Evolutionary conservation across 1,140 invertebrate species (phyloP).

Genomic region (Euwallacea fornicatus): DNA sequence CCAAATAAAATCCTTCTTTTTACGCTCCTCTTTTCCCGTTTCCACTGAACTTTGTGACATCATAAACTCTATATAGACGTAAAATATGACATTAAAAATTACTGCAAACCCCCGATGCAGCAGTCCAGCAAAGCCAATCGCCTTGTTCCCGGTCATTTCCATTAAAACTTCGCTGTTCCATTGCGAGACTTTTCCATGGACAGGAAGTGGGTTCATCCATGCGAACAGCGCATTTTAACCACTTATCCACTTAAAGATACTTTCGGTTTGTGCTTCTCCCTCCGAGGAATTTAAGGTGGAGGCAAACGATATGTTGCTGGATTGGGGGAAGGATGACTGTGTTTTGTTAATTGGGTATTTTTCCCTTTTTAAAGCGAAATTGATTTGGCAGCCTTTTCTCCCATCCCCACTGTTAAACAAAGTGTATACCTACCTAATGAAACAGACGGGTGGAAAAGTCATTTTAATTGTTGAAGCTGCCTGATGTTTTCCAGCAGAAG

Average conservation of each 20-base stretch:
- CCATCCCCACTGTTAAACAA: too few species aligned
- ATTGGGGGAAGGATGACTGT: slow-evolving; percentile 3
- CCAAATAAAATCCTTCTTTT: slow-evolving; percentile 26
- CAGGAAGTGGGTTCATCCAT: slow-evolving; percentile 49
- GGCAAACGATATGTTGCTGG: slow-evolving; percentile 17
- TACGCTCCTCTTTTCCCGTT: slow-evolving; percentile 23
- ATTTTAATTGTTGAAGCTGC: too few species aligned
- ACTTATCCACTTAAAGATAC: slow-evolving; percentile 52
- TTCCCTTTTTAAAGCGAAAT: too few species aligned
- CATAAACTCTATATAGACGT: slow-evolving; percentile 49
- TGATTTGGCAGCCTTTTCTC: too few species aligned
- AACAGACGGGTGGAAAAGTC: too few species aligned
- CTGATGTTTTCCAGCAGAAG: not conserved
- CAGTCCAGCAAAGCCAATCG: slow-evolving; percentile 22
- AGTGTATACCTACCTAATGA: too few species aligned
- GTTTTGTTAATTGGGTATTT: slow-evolving; percentile 4
- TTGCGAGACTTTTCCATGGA: slow-evolving; percentile 47
- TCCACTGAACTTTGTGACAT: slow-evolving; percentile 43
- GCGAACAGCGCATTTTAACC: slow-evolving; percentile 51
- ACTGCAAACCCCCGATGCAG: slow-evolving; percentile 44
- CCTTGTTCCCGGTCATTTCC: not conserved
- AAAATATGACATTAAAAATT: slow-evolving; percentile 54
- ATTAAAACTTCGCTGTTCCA: slow-evolving; percentile 23
- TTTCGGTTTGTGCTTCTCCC: slow-evolving; percentile 36
- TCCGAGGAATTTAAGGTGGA: slow-evolving; percentile 17